A percentile compares a stretch with the other conserved stretches of the same genome.
Evolutionary conservation across 1,140 invertebrate species (phyloP).

Genomic region (Ganaspis sp.): DNA sequence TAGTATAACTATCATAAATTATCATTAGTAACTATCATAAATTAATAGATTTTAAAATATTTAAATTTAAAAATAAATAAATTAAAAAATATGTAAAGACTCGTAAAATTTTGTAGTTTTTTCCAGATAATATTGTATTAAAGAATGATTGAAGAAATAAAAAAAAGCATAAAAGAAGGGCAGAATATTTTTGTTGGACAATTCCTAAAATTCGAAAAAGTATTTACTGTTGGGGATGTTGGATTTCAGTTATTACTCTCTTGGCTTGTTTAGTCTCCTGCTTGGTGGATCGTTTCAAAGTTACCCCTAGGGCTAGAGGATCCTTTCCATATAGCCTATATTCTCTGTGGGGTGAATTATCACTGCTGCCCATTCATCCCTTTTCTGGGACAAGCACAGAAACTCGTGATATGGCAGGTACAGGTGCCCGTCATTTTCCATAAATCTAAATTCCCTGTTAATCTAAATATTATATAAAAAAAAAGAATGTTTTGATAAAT

Average conservation of each 20-base stretch:
- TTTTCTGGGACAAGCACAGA: slow-evolving; percentile 10
- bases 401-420: neutral
- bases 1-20: no score
- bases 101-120: no score
- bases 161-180: neutral
- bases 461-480: no score
- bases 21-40: no score
- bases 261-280: neutral
- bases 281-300: neutral
- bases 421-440: neutral
- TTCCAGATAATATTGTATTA: no score
- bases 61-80: no score
- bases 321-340: slow-evolving; percentile 9
- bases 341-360: slow-evolving; percentile 3
- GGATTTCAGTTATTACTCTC: slow-evolving; percentile 4
- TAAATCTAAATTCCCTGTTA: neutral
- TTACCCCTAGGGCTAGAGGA: neutral
- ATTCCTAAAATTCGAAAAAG: neutral
- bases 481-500: no score
- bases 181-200: neutral
- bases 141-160: neutral
- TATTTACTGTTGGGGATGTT: neutral
- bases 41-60: no score
- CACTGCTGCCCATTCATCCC: slow-evolving; percentile 25
- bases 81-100: no score